Evolutionary conservation across 2,888 invertebrate species (phyloP), one percentile per base, ranked within the genome.

Genomic region (Nebria salina): DNA sequence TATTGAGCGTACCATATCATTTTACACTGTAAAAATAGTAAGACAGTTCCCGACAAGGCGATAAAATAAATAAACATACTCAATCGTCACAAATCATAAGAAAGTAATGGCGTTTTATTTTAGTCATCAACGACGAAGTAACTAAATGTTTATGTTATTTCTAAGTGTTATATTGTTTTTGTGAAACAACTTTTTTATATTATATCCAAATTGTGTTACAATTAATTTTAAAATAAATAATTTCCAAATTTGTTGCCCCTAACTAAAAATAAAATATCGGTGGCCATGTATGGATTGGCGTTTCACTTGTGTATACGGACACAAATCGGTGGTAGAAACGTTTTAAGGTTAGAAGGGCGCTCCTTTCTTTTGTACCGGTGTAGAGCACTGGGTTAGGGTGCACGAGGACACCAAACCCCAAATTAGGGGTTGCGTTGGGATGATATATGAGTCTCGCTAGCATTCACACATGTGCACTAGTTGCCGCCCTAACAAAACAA

Each of bases 301-400:
- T 54, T 54, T 54, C 54, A 7, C 54, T 54, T 54, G 54, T 54
- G 13, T 13, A 54, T 34, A 54, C 11, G 72, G 54, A 54, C 64
- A 54, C 64, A 72, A 75, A 80, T 75, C 80, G 65, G 75, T 41
- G 75, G 80, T 80, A 75, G 43, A 79, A 80, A 75, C 80, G 80
- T 80, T 80, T 80, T 80, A 75, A 80, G 75, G 80, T 79, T 79
- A 79, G 65, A 79, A 79, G 79, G 79, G 79, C 79, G 79, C 79
- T 68, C 54, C 8, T 79, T 75, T 81, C 75, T 75, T 78, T 81
- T 81, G 72, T 81, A 42, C 68, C 54, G 54, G 34, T 54, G 13
- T 8, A 7, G 54, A 43, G 65, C 72, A 79, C 72, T 81, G 42
- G 80, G 80, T 81, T 81, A 81, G 80, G 80, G 80, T 81, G 80